phyloP scores from a whole-genome alignment of 2,888 invertebrate genomes.

The Helicoverpa assulta region DNA sequence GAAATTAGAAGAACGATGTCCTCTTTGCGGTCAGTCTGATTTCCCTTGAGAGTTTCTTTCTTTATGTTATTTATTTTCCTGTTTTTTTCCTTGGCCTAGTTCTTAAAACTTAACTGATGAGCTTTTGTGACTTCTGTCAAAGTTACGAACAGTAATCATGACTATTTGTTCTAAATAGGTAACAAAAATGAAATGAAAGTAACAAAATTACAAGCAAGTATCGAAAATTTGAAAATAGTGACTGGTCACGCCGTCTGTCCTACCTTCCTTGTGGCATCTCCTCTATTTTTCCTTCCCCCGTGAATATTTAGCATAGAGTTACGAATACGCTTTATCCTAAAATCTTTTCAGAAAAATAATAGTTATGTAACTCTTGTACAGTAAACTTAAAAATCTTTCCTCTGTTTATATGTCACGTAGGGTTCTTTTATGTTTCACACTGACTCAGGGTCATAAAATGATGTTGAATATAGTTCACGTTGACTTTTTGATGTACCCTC shows the following conservation, averaged over 20 bases:
- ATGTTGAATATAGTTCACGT: conserved; percentile 36
- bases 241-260: no score
- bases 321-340: no score
- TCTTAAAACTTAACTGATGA: conserved; percentile 6
- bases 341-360: no score
- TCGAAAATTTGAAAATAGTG: no score
- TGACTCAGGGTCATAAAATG: conserved; percentile 47
- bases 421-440: conserved; percentile 37
- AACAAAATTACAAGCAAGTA: no score
- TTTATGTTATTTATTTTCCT: conserved; percentile 19
- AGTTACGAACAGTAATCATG: neutral
- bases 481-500: conserved; percentile 35
- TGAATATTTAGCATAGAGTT: no score
- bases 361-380: conserved; percentile 2
- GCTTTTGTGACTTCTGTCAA: neutral
- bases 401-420: conserved; percentile 32
- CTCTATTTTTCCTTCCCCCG: no score
- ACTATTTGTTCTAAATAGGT: neutral
- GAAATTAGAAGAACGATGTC: conserved; percentile 29
- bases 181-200: no score
- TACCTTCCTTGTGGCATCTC: no score
- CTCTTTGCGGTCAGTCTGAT: conserved; percentile 39
- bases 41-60: conserved; percentile 29
- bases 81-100: neutral
- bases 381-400: conserved; percentile 16